A percentile compares a stretch with the other conserved stretches of the same genome.
Evolutionary conservation across 2,888 invertebrate genomes (phyloP).

Genomic region (Hirtodrosophila alboralis): DNA sequence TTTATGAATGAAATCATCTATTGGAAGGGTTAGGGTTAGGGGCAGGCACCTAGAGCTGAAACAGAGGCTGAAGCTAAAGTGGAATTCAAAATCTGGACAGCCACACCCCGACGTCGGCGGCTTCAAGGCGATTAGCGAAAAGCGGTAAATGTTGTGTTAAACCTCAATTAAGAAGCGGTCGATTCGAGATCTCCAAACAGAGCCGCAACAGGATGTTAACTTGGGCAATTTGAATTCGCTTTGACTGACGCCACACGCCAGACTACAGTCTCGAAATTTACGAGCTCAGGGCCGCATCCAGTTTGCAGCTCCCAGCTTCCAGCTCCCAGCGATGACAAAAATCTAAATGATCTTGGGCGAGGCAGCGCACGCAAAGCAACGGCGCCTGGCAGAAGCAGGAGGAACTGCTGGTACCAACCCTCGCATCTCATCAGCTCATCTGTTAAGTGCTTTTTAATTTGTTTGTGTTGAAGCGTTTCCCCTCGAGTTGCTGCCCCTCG

Average conservation of each 20-base stretch:
- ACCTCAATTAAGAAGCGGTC: constrained; percentile 76
- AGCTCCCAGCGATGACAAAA: constrained; percentile 55
- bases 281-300: constrained; percentile 37
- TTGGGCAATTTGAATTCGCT: constrained; percentile 67
- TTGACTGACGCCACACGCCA: constrained; percentile 82
- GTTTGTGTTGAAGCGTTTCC: constrained; percentile 58
- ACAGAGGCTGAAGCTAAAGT: not conserved
- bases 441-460: constrained; percentile 79
- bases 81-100: constrained; percentile 13
- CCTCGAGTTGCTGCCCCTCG: not conserved
- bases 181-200: constrained; percentile 35
- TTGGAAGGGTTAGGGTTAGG: constrained; percentile 11
- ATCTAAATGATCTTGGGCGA: constrained; percentile 53
- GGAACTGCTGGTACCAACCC: constrained; percentile 21
- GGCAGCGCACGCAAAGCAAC: constrained; percentile 35
- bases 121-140: constrained; percentile 80
- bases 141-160: constrained; percentile 82
- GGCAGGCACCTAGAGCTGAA: constrained; percentile 28
- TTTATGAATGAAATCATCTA: constrained; percentile 77
- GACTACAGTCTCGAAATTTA: constrained; percentile 57
- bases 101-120: constrained; percentile 52
- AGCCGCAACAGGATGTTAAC: constrained; percentile 71
- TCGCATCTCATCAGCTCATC: constrained; percentile 22
- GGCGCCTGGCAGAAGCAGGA: constrained; percentile 55
- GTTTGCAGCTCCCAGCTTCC: not conserved